Base-by-base conservation (phyloP, 2,113 vertebrate species). In the Calyptommatus sinebrachiatus region DNA sequence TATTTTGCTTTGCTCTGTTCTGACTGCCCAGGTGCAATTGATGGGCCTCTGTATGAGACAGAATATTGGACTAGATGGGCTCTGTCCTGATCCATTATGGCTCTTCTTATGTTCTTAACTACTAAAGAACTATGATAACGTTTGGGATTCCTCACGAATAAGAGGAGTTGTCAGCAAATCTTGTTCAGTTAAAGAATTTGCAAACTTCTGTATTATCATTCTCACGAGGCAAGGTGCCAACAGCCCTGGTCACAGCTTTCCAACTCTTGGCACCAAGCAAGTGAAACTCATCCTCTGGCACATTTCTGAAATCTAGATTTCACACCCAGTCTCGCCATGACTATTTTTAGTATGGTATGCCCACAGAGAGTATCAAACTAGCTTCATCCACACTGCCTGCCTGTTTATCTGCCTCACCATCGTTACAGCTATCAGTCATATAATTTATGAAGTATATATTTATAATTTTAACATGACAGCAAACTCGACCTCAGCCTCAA, bases 321-420 rank as follows among this genome's bases (percentile, higher is more conserved):
- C 71, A 77, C 76, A 74, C 72, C 50, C 72, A 70, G 41, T 50
- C 76, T 62, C 28, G 50, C 77, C 77, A 53, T 46, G 65, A 77
- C 82, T 83, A 83, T 83, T 79, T 79, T 79, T 83, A 83, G 22
- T 8, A 20, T 41, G 57, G 61, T 22, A 76, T 71, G 67, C 45
- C 63, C 73, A 50, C 35, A 63, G 66, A 67, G 79, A 50, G 73
- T 75, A 62, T 81, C 79, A 81, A 70, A 71, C 53, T 48, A 81
- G 50, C 35, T 22, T 29, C 60, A 70, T 70, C 53, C 67, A 61
- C 79, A 69, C 46, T 76, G 66, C 60, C 66, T 69, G 7, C 24
- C 71, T 81, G 1, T 35, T 57, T 71, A 21, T 69, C 48, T 69
- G 26, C 29, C 29, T 21, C 28, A 24, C 35, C 26, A 20, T 65